These are phyloP conservation scores for Gerris lacustris DNA, from an alignment of 2,888 invertebrate genomes.

Conservation along the genomic window DNA sequence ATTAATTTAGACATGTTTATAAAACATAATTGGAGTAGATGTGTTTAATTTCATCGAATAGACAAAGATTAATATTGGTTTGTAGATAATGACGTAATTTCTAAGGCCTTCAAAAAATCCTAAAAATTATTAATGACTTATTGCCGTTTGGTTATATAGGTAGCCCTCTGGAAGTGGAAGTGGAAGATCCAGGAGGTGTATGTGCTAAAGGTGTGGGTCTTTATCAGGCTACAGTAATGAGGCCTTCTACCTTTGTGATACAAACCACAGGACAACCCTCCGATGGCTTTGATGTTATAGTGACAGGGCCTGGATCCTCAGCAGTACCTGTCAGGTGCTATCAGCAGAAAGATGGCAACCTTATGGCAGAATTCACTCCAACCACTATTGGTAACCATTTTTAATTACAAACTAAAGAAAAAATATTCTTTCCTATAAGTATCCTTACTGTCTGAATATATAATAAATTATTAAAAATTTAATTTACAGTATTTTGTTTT, in stretches of 20 bases:
- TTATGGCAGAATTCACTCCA: slow-evolving; percentile 86
- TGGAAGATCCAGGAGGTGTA: slow-evolving; percentile 53
- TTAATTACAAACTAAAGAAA: too few relatives aligned
- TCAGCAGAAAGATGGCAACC: slow-evolving; percentile 87
- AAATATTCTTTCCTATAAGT: too few relatives aligned
- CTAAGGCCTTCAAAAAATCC: too few relatives aligned
- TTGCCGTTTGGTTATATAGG: slow-evolving; percentile 34
- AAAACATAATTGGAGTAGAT: too few relatives aligned
- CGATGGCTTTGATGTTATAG: slow-evolving; percentile 81
- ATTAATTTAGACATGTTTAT: too few relatives aligned
- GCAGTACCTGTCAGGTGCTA: slow-evolving; percentile 85
- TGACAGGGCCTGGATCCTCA: slow-evolving; percentile 64
- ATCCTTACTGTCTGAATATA: too few relatives aligned
- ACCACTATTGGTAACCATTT: slow-evolving; percentile 51
- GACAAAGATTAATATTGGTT: too few relatives aligned
- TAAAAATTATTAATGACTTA: too few relatives aligned
- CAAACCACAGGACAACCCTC: slow-evolving; percentile 75
- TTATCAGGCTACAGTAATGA: slow-evolving; percentile 60
- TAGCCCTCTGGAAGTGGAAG: slow-evolving; percentile 47
- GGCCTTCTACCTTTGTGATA: slow-evolving; percentile 75
- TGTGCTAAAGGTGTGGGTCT: slow-evolving; percentile 68
- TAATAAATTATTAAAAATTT: too few relatives aligned
- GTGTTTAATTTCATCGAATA: too few relatives aligned
- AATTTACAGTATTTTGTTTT: too few relatives aligned
- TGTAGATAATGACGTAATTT: too few relatives aligned